Evolutionary conservation across 2,888 invertebrate species (phyloP), one percentile per base, ranked within the genome.

Genomic region (Dimorphilus gyrociliatus): DNA sequence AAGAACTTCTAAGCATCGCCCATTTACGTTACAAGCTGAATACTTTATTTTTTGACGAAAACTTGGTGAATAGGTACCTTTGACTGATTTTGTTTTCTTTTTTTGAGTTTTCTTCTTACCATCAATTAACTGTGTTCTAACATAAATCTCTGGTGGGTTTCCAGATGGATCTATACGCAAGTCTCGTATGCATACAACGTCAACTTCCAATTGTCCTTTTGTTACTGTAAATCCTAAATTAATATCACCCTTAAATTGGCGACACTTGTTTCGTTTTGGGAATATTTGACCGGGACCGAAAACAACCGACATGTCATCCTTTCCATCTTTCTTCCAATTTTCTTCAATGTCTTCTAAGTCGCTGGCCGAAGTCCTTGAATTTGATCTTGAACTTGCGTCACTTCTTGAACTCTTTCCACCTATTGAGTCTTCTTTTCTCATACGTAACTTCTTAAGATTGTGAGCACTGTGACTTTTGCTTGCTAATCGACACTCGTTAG

Each of bases 141-240:
- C 84, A 66, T 88, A 88, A 14, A 85, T 86, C 59, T 88, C 86
- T 55, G 75, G 66, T 4, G 63, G 74, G 30, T 75, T 74, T 48
- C 78, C 78, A 35, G 72, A 71, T 49, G 76, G 75, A 33, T 73
- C 73, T 15, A 70, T 69, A 29, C 72, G 69, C 38, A 80, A 73
- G 45, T 74, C 75, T 42, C 73, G 67, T 2, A 76, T 80, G 44
- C 73, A 72, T 34, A 77, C 72, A 17, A 80, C 72, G 68, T 86
- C 85, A 16, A 88, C 78, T 61, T 86, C 85, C 37, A 88, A 71
- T 48, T 81, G 80, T 47, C 85, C 85, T 66, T 86, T 86, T 53
- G 81, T 76, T 70, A 86, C 78, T 51, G 79, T 72, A 48, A 88
- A 74, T 36, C 81, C 81, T 59, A 88, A 69, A 57, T 81, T 80